Evolutionary conservation across 1,140 invertebrate species (phyloP), one percentile per base, ranked within the genome.

Genomic region (Aleiodes sp.): DNA sequence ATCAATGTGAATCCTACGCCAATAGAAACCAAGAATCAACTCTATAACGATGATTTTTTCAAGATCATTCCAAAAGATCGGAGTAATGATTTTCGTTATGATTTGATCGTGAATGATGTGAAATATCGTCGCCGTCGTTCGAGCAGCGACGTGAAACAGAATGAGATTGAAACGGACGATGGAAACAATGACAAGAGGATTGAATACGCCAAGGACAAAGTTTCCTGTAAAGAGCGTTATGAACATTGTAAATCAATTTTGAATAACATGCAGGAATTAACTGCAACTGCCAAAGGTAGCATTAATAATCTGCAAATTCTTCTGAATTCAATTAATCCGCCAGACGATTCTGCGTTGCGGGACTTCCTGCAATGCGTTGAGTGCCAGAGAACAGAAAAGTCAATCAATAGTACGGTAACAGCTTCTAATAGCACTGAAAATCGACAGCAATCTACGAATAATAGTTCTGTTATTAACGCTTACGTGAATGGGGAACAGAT

Each of bases 211-310:
- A 28, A 57, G 24, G 56, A 70, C 2, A 6, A 57, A 3, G 21
- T 21, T 9, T 12, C 0, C n/a, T 71, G 70, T 33, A 57, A 68
- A 41, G 29, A 14, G 28, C 59, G 35, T 21, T 56, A 1, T 16
- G 33, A 71, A 26, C 19, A 66, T 31, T 71, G 70, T 35, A 46
- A 67, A 71, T 31, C 57, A 19, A 57, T 71, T n/a, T 4, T 68
- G 24, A 39, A 64, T 9, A 12, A 39, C 1, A 67, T 71, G 60
- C 39, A 59, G 2, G 33, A 57, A 12, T 24, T 67, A 19, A 41
- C 29, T 1, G 16, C 31, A 31, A 64, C 19, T 0, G 39, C 46
- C 4, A 28, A 60, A 4, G 37, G 59, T n/a, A 56, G 46, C n/a
- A 64, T 71, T 10, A 33, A 63, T 1, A 33, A 14, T 16, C 41